Percentiles rank a stretch among this genome's conserved stretches.
phyloP scores from a whole-genome alignment of 1,140 invertebrate genomes.

The Calycopis cecrops region DNA sequence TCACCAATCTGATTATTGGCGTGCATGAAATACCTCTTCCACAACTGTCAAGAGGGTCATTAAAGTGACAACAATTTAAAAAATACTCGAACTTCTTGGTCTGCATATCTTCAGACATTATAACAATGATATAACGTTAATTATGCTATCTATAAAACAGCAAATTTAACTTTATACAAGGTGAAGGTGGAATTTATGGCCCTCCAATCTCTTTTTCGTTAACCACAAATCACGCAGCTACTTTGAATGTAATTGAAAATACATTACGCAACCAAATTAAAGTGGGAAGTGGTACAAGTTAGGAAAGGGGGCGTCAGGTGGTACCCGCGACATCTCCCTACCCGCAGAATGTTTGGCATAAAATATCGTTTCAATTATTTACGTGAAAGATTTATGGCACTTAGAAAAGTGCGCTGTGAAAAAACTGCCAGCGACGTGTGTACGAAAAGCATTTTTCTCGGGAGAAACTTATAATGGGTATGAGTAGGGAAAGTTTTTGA shows the following conservation, averaged over 20 bases:
- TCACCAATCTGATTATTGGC: too few relatives aligned
- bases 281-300: slow-evolving; percentile 72
- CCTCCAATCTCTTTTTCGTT: slow-evolving; percentile 60
- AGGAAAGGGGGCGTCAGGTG: slow-evolving; percentile 60
- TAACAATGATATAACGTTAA: slow-evolving; percentile 1
- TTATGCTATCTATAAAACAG: background rate
- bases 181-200: slow-evolving; percentile 52
- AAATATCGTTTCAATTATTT: slow-evolving; percentile 76
- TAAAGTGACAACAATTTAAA: too few relatives aligned
- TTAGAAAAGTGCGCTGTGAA: slow-evolving; percentile 72
- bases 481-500: slow-evolving; percentile 66
- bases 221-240: slow-evolving; percentile 66
- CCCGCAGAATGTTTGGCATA: slow-evolving; percentile 73
- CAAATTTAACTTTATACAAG: slow-evolving; percentile 43
- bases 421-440: slow-evolving; percentile 71
- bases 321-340: slow-evolving; percentile 54
- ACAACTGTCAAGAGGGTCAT: too few relatives aligned
- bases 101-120: slow-evolving; percentile 13
- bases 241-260: slow-evolving; percentile 74
- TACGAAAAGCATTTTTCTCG: slow-evolving; percentile 72
- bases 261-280: slow-evolving; percentile 75
- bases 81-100: too few relatives aligned
- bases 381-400: slow-evolving; percentile 73
- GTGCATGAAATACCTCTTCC: too few relatives aligned
- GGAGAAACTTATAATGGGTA: slow-evolving; percentile 72